phyloP scores from a whole-genome alignment of 2,113 vertebrate genomes.

The Rhea americana region DNA sequence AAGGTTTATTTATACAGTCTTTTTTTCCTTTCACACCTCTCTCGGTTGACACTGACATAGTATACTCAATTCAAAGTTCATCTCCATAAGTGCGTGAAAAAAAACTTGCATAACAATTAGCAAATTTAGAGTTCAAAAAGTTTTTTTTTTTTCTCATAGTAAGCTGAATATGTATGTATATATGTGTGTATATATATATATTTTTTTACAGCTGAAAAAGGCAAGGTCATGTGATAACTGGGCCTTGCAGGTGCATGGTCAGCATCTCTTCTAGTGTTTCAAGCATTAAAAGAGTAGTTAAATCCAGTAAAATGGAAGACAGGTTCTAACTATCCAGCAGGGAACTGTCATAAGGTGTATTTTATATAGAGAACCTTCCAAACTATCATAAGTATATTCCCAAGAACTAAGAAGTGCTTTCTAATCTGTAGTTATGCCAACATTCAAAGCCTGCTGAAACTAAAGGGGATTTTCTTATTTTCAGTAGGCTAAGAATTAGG shows the following conservation, averaged over 20 bases:
- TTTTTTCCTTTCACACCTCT: conserved; percentile 28
- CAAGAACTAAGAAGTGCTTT: background rate
- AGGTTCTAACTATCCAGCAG: background rate
- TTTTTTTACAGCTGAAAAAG: background rate
- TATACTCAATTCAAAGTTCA: background rate
- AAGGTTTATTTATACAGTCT: background rate
- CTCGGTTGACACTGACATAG: background rate
- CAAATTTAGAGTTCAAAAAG: conserved; percentile 27
- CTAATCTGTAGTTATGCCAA: conserved; percentile 1
- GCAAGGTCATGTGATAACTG: background rate
- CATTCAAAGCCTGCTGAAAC: conserved; percentile 23
- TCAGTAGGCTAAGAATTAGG: background rate
- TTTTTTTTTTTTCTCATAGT: background rate
- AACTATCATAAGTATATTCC: conserved; percentile 17
- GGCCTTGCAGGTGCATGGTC: background rate
- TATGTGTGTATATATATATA: too few species aligned
- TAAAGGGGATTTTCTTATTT: background rate
- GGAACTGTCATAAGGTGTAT: background rate
- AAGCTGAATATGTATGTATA: background rate
- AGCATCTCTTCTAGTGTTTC: background rate
- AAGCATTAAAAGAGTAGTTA: background rate
- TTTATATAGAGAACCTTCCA: conserved; percentile 1
- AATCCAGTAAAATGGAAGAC: background rate
- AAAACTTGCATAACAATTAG: background rate
- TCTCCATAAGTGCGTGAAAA: background rate